phyloP scores from a whole-genome alignment of 2,113 vertebrate genomes.

The Propithecus coquereli region DNA sequence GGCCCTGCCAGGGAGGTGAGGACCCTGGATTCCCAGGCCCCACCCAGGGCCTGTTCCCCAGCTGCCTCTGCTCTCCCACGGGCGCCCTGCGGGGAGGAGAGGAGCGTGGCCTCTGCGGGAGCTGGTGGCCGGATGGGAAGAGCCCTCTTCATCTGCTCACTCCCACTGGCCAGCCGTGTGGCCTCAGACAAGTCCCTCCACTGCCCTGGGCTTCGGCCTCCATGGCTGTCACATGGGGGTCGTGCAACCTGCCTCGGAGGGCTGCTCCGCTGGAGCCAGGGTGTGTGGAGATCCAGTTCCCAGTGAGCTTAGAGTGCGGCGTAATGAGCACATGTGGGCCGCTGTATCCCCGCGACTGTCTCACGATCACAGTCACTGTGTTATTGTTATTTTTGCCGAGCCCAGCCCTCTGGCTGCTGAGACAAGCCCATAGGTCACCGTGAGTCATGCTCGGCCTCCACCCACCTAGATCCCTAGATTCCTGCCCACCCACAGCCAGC shows the following conservation, averaged over 20 bases:
- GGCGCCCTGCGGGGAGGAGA: background rate
- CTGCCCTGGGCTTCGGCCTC: background rate
- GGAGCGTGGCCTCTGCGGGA: background rate
- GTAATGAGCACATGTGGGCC: background rate
- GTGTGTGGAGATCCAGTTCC: fast-evolving
- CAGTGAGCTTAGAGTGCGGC: background rate
- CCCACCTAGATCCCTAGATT: background rate
- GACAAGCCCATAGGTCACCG: background rate
- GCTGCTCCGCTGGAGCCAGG: background rate
- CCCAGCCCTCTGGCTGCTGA: background rate
- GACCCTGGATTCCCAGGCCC: background rate
- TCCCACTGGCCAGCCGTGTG: background rate
- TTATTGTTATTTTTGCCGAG: background rate
- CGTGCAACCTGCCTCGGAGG: background rate
- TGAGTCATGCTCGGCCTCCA: background rate
- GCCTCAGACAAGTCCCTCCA: background rate
- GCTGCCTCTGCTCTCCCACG: background rate
- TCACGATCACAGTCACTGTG: background rate
- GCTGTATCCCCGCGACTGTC: background rate
- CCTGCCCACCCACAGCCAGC: background rate
- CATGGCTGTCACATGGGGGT: background rate
- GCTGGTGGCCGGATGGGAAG: background rate
- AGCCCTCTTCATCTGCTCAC: background rate
- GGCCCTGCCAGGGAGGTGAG: background rate
- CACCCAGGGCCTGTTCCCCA: background rate